Conservation (phyloP, 2,113 vertebrate genomes). For the Plotosus lineatus region DNA sequence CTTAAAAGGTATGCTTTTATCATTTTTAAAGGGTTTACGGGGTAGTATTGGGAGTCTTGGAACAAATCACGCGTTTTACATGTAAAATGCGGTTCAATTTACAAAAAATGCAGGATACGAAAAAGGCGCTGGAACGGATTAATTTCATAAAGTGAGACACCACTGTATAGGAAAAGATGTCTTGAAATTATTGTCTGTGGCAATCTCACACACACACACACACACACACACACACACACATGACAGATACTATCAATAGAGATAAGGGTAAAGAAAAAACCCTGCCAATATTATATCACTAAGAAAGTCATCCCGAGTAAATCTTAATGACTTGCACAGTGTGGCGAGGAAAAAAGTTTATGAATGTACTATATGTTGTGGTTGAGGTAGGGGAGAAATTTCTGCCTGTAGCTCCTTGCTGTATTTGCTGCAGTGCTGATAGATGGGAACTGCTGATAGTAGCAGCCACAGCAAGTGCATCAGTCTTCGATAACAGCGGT, state of each 20-base stretch:
- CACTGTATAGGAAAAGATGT: background rate
- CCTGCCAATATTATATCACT: no score
- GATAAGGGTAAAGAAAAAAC: background rate
- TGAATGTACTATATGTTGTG: background rate
- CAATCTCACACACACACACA: no score
- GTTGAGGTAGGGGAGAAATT: background rate
- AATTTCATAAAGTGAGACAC: no score
- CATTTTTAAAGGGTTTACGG: no score
- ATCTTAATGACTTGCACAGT: background rate
- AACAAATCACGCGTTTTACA: no score
- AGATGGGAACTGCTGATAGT: background rate
- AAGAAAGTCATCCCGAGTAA: no score
- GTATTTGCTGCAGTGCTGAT: background rate
- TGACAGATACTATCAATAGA: background rate
- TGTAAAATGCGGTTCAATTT: no score
- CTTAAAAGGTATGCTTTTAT: no score
- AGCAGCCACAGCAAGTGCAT: background rate
- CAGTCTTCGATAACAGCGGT: background rate
- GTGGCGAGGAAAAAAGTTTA: background rate
- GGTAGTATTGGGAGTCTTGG: no score
- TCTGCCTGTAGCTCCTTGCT: conserved; percentile 5
- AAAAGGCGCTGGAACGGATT: no score
- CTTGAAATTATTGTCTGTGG: background rate
- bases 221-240: no score
- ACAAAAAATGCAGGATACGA: no score